Evolutionary conservation across 2,888 invertebrate species (phyloP).

Genomic region (Tanypteryx hageni): DNA sequence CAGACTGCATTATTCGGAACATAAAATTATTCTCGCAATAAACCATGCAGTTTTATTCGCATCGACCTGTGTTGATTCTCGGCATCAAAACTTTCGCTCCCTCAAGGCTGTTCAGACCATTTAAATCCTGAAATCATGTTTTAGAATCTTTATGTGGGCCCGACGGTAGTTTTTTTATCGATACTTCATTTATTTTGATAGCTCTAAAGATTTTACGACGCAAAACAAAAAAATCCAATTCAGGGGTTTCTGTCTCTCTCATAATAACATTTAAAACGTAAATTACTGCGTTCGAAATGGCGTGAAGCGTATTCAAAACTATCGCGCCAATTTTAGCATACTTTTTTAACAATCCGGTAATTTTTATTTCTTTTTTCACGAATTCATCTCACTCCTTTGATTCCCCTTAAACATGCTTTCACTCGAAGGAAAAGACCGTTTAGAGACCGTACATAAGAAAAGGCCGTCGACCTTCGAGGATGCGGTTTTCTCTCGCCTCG

Average conservation of each 20-base stretch:
- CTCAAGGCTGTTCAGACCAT: background rate
- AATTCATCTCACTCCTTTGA: background rate
- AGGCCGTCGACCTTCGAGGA: constrained; percentile 25
- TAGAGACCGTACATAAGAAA: background rate
- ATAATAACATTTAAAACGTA: background rate
- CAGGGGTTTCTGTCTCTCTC: background rate
- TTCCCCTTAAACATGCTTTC: background rate
- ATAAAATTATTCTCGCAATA: background rate
- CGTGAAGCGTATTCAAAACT: background rate
- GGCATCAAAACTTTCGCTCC: background rate
- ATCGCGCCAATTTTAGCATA: background rate
- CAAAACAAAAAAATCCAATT: no score
- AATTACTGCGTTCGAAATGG: background rate
- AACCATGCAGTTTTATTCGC: background rate
- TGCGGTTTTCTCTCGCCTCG: background rate
- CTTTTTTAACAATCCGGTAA: background rate
- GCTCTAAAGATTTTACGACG: no score
- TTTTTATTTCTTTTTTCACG: background rate
- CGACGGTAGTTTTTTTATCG: no score
- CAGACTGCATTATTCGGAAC: no score
- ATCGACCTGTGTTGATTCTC: background rate
- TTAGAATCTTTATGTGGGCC: no score
- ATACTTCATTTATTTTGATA: no score
- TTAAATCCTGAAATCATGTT: no score
- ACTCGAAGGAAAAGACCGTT: background rate